Evolutionary conservation across 1,140 invertebrate species (phyloP), one percentile per base, ranked within the genome.

Genomic region (Drosophila varians): DNA sequence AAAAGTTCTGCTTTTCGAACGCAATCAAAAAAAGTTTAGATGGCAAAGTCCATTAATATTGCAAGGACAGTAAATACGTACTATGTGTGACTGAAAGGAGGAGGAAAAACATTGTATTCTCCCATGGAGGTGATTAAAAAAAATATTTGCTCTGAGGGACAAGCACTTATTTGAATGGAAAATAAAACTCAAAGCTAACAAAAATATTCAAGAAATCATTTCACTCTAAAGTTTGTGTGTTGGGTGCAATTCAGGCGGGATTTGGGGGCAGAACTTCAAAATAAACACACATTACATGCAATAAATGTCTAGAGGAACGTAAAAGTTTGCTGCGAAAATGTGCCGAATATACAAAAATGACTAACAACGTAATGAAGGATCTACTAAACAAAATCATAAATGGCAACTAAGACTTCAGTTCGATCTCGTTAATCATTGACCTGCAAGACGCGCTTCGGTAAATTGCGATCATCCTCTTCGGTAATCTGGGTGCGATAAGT

Each of bases 401-500:
- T 61, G 16, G 9, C 61, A 53, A 45, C 46, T 26, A 66, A 42
- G 58, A 18, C 42, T 42, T 51, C n/a, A n/a, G 31, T 21, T 51
- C 26, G 23, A 16, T 31, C 66, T 55, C 23, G 47, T 38, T 3
- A 51, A 64, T 55, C 26, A 84, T 57, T 92, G 94, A 97, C 97
- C 97, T 97, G 96, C 70, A 98, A 93, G 57, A 98, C 96, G 69
- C 96, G 95, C 92, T 98, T 98, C 53, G 97, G 97, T 77, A 98
- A 93, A 92, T 97, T 98, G 72, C 97, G 93, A 93, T 98, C 97
- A 90, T 98, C 97, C 92, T 98, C 97, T 91, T 98, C 97, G 3
- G 97, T 98, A 91, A 98, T 98, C 92, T 98, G 97, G 6, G 97
- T 98, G 82, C 97, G 94, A 92, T 98, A 98, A 46, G 96, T 98